A percentile compares a stretch with the other conserved stretches of the same genome.
Evolutionary conservation across 37 sponge, comb jelly and placozoan species (phyloP).

Genomic region (Beroe forskalii): DNA sequence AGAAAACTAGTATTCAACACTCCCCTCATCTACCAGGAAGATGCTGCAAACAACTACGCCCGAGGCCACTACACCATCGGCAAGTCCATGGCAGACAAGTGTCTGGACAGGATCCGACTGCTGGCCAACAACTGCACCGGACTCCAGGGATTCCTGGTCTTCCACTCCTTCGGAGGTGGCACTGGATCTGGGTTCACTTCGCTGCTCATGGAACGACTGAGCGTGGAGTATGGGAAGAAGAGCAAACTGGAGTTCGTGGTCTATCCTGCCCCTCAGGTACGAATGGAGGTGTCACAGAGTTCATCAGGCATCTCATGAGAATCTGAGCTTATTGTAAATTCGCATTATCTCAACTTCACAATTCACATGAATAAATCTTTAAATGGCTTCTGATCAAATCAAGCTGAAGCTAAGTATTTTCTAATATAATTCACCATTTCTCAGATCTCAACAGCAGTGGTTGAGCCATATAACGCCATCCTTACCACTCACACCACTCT

Average conservation of each 20-base stretch:
- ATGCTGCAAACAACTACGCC: constrained; percentile 99
- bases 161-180: constrained; percentile 97
- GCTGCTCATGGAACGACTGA: constrained; percentile 91
- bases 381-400: too few species aligned
- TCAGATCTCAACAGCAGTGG: constrained; percentile 89
- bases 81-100: constrained; percentile 76
- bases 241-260: constrained; percentile 93
- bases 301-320: too few species aligned
- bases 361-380: too few species aligned
- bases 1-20: too few species aligned
- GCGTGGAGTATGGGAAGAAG: constrained; percentile 97
- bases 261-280: constrained; percentile 92
- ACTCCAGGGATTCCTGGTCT: constrained; percentile 88
- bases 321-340: too few species aligned
- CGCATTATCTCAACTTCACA: too few species aligned
- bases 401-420: too few species aligned
- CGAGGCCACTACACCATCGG: constrained; percentile 98
- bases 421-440: too few species aligned
- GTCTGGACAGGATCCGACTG: constrained; percentile 83
- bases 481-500: constrained; percentile 96
- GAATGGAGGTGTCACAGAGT: too few species aligned
- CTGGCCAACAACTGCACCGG: constrained; percentile 89
- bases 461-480: constrained; percentile 98
- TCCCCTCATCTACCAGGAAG: constrained; percentile 86
- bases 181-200: constrained; percentile 98